A percentile compares a stretch with the other conserved stretches of the same genome.
These are phyloP conservation scores for Pimpla rufipes DNA, from an alignment of 2,888 invertebrate species.

Conservation along the genomic window DNA sequence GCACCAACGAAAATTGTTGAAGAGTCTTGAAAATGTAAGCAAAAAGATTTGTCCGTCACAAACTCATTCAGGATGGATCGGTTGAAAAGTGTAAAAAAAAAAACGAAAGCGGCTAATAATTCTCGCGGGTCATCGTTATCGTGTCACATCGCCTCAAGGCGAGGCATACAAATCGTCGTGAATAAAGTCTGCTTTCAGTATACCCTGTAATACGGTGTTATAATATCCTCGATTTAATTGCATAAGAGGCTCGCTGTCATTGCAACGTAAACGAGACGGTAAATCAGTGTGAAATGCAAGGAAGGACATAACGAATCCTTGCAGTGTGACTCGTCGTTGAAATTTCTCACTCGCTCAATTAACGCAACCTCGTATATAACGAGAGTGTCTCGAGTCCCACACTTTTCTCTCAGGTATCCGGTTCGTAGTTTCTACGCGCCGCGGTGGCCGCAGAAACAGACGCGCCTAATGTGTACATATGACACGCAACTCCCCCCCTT, in stretches of 20 bases:
- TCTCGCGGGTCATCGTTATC: not conserved
- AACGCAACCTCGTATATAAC: constrained; percentile 26
- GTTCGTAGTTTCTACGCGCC: not conserved
- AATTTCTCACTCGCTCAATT: constrained; percentile 59
- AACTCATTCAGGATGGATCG: too few relatives aligned
- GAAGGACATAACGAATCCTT: constrained; percentile 43
- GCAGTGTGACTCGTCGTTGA: constrained; percentile 37
- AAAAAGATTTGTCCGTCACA: too few relatives aligned
- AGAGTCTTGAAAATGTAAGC: too few relatives aligned
- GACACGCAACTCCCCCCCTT: constrained; percentile 19
- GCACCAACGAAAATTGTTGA: too few relatives aligned
- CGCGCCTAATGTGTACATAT: constrained; percentile 19
- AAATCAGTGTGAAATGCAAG: constrained; percentile 20
- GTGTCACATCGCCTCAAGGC: too few relatives aligned
- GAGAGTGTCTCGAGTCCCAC: constrained; percentile 1
- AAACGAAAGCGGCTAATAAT: not conserved
- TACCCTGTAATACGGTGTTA: not conserved
- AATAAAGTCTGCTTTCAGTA: constrained; percentile 5
- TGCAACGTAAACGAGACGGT: constrained; percentile 10
- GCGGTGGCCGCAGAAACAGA: not conserved
- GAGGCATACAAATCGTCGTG: not conserved
- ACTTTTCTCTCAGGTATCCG: constrained; percentile 9
- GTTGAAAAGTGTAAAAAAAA: too few relatives aligned
- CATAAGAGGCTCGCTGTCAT: not conserved
- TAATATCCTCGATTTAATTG: constrained; percentile 15